Evolutionary conservation across 2,888 invertebrate species (phyloP).

Genomic region (Cabera pusaria): DNA sequence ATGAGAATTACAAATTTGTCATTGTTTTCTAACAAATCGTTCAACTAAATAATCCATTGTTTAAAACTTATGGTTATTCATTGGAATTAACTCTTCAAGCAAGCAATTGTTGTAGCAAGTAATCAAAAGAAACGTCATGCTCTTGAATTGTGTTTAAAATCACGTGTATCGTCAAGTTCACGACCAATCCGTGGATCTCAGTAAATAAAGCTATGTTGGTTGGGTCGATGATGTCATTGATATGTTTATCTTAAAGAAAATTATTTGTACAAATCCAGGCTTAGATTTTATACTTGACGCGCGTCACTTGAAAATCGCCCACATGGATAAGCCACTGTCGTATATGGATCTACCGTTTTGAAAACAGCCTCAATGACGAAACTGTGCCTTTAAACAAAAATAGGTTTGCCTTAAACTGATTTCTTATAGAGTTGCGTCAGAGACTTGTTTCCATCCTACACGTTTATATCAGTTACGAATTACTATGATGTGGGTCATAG

Average conservation of each 20-base stretch:
- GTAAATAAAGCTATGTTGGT: constrained; percentile 60
- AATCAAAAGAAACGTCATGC: constrained; percentile 10
- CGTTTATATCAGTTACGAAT: constrained; percentile 7
- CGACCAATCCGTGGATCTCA: constrained; percentile 36
- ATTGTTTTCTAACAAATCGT: background rate
- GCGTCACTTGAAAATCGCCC: constrained; percentile 58
- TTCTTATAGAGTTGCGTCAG: constrained; percentile 7
- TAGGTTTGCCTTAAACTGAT: constrained; percentile 5
- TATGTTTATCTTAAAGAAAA: constrained; percentile 53
- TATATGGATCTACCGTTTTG: constrained; percentile 46
- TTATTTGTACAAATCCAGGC: constrained; percentile 51
- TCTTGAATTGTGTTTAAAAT: constrained; percentile 20
- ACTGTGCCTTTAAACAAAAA: too few species aligned
- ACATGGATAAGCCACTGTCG: constrained; percentile 46
- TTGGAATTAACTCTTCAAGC: constrained; percentile 5
- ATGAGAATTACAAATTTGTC: too few species aligned
- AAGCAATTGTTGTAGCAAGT: constrained; percentile 7
- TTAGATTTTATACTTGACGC: constrained; percentile 42
- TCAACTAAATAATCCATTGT: background rate
- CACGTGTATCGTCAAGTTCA: constrained; percentile 44
- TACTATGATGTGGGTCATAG: constrained; percentile 26
- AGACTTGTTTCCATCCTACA: constrained; percentile 20
- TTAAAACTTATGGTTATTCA: constrained; percentile 1
- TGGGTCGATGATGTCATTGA: constrained; percentile 66
- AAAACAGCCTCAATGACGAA: constrained; percentile 37